Percentiles rank a stretch among this genome's conserved stretches.
These are phyloP conservation scores for Ctenosaura bakeri DNA, from an alignment of 2,797 vertebrate species.

Conservation along the genomic window DNA sequence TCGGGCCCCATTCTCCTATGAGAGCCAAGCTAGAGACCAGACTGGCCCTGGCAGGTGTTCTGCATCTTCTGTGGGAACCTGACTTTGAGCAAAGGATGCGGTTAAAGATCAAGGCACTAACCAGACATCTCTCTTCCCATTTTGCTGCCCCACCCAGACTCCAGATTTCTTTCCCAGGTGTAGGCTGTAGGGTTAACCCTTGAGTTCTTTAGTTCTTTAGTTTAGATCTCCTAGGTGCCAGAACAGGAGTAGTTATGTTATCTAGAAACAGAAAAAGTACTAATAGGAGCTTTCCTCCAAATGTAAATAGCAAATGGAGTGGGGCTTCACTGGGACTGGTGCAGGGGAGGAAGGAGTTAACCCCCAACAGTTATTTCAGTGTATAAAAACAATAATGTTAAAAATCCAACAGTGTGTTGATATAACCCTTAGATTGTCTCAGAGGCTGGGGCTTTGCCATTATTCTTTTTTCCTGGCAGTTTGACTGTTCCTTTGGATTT, in stretches of 20 bases:
- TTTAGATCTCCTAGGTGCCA: not conserved
- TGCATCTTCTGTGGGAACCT: conserved; percentile 32
- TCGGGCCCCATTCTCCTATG: not conserved
- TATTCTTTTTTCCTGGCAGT: too few species aligned
- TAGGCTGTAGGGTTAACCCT: conserved; percentile 9
- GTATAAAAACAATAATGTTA: not conserved
- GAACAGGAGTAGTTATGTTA: not conserved
- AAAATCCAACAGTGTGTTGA: not conserved
- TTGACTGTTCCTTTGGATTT: not conserved
- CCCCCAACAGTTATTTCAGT: not conserved
- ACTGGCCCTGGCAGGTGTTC: not conserved
- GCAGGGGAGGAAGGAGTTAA: not conserved
- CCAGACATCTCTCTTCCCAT: conserved; percentile 3
- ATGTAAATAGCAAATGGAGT: not conserved
- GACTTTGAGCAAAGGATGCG: conserved; percentile 36
- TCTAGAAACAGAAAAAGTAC: not conserved
- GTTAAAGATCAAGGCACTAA: conserved; percentile 33
- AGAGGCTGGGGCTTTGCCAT: not conserved
- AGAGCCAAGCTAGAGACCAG: not conserved
- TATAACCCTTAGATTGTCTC: not conserved
- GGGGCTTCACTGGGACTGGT: not conserved
- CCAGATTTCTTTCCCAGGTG: conserved; percentile 31
- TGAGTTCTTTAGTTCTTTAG: not conserved
- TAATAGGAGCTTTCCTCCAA: not conserved
- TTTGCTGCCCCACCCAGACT: conserved; percentile 31